Percentiles rank a stretch among this genome's conserved stretches.
These are phyloP conservation scores for Oceanites oceanicus DNA, from an alignment of 2,113 vertebrate species.

Conservation along the genomic window DNA sequence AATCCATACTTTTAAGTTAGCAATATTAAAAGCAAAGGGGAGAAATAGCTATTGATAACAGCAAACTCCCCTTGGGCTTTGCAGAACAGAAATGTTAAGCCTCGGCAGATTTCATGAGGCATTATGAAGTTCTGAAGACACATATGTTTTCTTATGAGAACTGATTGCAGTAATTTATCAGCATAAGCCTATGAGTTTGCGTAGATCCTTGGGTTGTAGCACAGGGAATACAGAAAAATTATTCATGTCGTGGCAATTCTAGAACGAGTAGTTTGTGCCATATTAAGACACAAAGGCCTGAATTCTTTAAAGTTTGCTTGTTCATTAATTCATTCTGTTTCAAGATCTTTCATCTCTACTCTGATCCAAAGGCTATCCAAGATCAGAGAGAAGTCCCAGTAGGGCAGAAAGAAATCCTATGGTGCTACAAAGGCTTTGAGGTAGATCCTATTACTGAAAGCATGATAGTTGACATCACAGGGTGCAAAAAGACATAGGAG, in stretches of 20 bases:
- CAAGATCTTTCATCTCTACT: constrained; percentile 13
- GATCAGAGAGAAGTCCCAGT: constrained; percentile 29
- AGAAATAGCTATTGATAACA: constrained; percentile 45
- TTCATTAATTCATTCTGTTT: constrained; percentile 67
- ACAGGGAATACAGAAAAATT: constrained; percentile 38
- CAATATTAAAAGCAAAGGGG: constrained; percentile 40
- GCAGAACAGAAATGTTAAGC: constrained; percentile 42
- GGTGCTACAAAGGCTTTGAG: constrained; percentile 39
- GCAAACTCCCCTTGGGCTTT: not conserved
- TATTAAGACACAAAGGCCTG: constrained; percentile 4
- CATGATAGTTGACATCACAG: not conserved
- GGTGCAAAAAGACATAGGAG: not conserved
- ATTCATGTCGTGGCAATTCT: constrained; percentile 1
- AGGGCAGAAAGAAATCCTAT: not conserved
- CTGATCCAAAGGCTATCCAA: constrained; percentile 40
- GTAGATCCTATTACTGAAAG: not conserved
- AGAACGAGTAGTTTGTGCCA: constrained; percentile 19
- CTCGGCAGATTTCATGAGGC: constrained; percentile 19
- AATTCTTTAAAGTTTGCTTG: constrained; percentile 30
- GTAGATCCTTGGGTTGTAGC: not conserved
- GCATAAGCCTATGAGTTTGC: constrained; percentile 3
- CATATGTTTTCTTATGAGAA: constrained; percentile 31
- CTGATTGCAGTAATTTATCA: constrained; percentile 46
- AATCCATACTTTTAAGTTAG: not conserved
- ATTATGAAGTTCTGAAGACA: constrained; percentile 53